A percentile compares a stretch with the other conserved stretches of the same genome.
Evolutionary conservation across 2,888 invertebrate genomes (phyloP).

Genomic region (Phymatocera aterrima): DNA sequence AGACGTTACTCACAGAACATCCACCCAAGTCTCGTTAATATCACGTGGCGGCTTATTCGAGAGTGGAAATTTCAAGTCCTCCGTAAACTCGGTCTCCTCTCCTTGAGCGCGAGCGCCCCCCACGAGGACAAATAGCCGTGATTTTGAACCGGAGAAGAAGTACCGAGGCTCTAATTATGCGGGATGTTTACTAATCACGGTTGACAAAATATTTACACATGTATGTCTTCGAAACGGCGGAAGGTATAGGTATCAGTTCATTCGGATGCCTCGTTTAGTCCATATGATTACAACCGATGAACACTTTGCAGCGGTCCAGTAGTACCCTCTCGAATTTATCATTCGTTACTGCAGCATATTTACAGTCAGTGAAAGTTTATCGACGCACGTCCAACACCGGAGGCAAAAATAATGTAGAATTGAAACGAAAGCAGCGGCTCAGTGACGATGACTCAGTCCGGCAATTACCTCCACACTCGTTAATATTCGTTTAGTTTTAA

Average conservation of each 20-base stretch:
- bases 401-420: not conserved
- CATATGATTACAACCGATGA: too few relatives aligned
- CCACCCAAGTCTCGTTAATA: slow-evolving; percentile 15
- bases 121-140: not conserved
- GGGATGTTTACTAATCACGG: not conserved
- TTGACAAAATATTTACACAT: too few relatives aligned
- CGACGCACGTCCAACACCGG: too few relatives aligned
- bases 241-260: too few relatives aligned
- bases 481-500: slow-evolving; percentile 11
- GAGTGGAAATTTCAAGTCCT: slow-evolving; percentile 12
- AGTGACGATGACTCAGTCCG: not conserved
- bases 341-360: too few relatives aligned
- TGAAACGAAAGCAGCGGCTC: not conserved
- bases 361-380: too few relatives aligned
- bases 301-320: too few relatives aligned
- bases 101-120: not conserved
- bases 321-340: too few relatives aligned
- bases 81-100: not conserved
- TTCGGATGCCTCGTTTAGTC: too few relatives aligned
- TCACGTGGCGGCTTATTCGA: slow-evolving; percentile 2
- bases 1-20: slow-evolving; percentile 17
- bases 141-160: not conserved
- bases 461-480: not conserved
- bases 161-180: not conserved
- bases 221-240: too few relatives aligned